Conservation (phyloP, 2,113 vertebrate genomes). For the Dolichotis patagonum region DNA sequence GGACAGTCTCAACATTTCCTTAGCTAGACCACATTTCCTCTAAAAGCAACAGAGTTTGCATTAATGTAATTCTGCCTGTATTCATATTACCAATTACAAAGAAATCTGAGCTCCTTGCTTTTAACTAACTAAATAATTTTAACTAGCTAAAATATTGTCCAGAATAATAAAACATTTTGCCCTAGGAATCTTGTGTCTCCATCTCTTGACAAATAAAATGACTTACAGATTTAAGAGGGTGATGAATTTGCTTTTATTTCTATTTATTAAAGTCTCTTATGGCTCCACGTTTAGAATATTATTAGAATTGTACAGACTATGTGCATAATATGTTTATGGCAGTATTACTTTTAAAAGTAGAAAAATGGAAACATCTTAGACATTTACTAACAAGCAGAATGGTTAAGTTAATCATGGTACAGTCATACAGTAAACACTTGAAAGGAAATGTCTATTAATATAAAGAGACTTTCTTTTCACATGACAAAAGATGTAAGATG, state of each 20-base stretch:
- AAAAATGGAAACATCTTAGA: not conserved
- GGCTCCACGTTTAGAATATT: not conserved
- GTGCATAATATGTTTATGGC: not conserved
- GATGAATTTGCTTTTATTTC: not conserved
- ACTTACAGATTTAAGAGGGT: not conserved
- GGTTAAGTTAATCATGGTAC: not conserved
- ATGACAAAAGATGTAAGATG: not conserved
- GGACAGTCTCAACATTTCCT: not conserved
- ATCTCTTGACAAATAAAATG: conserved; percentile 12
- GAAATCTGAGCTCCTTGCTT: not conserved
- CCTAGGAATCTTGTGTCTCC: not conserved
- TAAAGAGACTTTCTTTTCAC: not conserved
- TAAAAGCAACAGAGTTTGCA: not conserved
- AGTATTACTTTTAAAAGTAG: not conserved
- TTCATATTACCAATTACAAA: not conserved
- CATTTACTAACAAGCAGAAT: not conserved
- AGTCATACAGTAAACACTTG: not conserved
- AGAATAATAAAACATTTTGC: conserved; percentile 19
- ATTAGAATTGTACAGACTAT: not conserved
- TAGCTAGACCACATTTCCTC: not conserved
- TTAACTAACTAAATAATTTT: not conserved
- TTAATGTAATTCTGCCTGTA: not conserved
- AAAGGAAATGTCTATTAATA: not conserved
- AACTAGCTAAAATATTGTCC: not conserved
- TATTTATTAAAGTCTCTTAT: conserved; percentile 13